Conservation (phyloP, 2,888 invertebrate species). For the Hemistola chrysoprasaria region DNA sequence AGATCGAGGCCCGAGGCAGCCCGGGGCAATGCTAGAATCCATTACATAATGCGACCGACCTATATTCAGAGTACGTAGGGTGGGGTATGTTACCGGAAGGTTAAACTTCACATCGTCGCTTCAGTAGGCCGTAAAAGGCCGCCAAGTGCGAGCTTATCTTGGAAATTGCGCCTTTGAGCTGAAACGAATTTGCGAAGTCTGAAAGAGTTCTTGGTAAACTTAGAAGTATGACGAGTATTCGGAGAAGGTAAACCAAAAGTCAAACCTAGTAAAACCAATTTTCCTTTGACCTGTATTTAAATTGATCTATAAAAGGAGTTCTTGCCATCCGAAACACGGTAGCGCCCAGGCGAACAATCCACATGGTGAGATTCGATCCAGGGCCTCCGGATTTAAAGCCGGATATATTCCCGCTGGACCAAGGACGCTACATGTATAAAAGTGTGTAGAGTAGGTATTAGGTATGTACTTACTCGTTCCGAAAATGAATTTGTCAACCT, state of each 20-base stretch:
- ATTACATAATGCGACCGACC: constrained; percentile 59
- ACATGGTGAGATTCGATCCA: too few species aligned
- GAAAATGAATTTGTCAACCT: constrained; percentile 14
- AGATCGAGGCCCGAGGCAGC: constrained; percentile 32
- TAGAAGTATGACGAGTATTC: background rate
- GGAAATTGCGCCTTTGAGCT: constrained; percentile 34
- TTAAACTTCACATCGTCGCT: constrained; percentile 52
- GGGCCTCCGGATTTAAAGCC: too few species aligned
- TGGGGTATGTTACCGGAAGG: constrained; percentile 46
- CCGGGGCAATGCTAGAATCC: constrained; percentile 44
- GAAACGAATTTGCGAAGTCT: constrained; percentile 39
- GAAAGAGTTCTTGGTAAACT: constrained; percentile 8
- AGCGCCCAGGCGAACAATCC: too few species aligned
- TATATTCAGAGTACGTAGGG: constrained; percentile 38
- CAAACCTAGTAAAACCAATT: too few species aligned
- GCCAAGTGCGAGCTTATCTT: constrained; percentile 36
- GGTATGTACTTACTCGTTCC: constrained; percentile 2
- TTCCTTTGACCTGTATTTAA: too few species aligned
- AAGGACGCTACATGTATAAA: too few species aligned
- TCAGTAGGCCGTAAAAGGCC: constrained; percentile 36
- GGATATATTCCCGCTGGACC: too few species aligned
- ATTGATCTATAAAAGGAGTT: too few species aligned
- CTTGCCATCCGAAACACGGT: too few species aligned
- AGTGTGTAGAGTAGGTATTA: too few species aligned
- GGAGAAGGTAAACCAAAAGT: too few species aligned